Evolutionary conservation across 2,888 invertebrate species (phyloP).

Genomic region (Trissolcus japonicus): DNA sequence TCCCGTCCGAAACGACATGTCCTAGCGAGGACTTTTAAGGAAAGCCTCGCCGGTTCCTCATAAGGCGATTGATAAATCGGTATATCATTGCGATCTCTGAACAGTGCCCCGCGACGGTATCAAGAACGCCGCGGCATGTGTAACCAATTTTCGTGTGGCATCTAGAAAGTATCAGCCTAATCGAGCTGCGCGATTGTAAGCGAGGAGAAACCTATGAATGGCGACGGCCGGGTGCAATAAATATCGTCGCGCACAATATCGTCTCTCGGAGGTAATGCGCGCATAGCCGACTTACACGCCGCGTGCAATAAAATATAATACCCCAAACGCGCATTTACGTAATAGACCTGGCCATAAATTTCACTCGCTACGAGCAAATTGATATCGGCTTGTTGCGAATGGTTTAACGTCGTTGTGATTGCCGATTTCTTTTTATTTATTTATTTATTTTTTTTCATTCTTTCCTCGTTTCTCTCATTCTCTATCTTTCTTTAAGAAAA

Average conservation of each 20-base stretch:
- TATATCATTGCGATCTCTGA: constrained; percentile 45
- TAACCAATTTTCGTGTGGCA: constrained; percentile 38
- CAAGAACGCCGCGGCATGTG: constrained; percentile 22
- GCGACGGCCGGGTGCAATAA: constrained; percentile 32
- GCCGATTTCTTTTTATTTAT: not conserved
- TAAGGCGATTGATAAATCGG: constrained; percentile 49
- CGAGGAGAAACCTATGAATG: constrained; percentile 48
- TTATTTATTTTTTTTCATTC: not conserved
- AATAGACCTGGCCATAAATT: constrained; percentile 44
- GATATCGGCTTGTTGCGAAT: constrained; percentile 19
- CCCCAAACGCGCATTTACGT: constrained; percentile 32
- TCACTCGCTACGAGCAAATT: constrained; percentile 20
- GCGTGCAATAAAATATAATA: constrained; percentile 40
- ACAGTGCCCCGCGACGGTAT: constrained; percentile 23
- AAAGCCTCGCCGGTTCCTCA: constrained; percentile 40
- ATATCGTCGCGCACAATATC: constrained; percentile 38
- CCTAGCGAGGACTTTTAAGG: constrained; percentile 47
- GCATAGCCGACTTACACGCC: constrained; percentile 11
- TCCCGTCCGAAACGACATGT: constrained; percentile 61
- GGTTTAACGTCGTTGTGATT: not conserved
- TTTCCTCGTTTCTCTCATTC: too few relatives aligned
- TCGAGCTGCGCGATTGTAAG: constrained; percentile 31
- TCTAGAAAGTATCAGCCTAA: constrained; percentile 47
- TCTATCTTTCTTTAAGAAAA: too few relatives aligned
- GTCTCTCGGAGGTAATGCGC: constrained; percentile 31